Evolutionary conservation across 2,888 invertebrate genomes (phyloP), one percentile per base, ranked within the genome.

Genomic region (Brachypalpus laphriformis): DNA sequence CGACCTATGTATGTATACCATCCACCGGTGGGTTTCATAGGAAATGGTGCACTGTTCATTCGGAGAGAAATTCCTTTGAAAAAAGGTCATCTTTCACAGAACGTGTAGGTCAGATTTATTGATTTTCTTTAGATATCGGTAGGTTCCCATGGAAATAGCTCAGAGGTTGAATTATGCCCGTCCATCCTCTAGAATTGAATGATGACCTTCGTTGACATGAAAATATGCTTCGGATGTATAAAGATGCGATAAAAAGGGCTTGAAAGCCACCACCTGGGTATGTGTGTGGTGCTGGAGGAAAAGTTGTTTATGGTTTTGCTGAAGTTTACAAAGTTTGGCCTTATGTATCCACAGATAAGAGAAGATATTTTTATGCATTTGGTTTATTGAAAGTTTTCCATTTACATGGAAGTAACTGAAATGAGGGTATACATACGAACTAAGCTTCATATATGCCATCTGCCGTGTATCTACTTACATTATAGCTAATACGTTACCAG

Each of bases 121-220:
- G 66, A 66, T 66, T 66, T 66, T 16, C 16, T 20, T 51, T 22
- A 20, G 11, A 31, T 34, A 34, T 9, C 7, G 20, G 34, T 34
- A 49, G 49, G 25, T 49, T 34, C 34, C 34, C n/a, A 34, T 34
- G n/a, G 18, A 63, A 47, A 42, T 47, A 31, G 20, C 65, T 14
- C 8, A 3, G 31, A n/a, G 18, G 31, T 22, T 45, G 20, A 65
- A 31, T 45, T 28, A 1, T 47, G 31, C 20, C 20, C 47, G 25
- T 45, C 14, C 8, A 5, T 9, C 16, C 16, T 34, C 9, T 22
- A 22, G 25, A 59, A 18, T 42, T 61, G 42, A 25, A 16, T 25
- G 6, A 16, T 61, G 61, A 45, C 61, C 65, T 65, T 65, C 34
- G 20, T 63, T 20, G 47, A 42, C 9, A 40, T 9, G 34, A 49